A percentile compares a stretch with the other conserved stretches of the same genome.
phyloP scores from a whole-genome alignment of 2,797 vertebrate species.

The Chaetophractus vellerosus region DNA sequence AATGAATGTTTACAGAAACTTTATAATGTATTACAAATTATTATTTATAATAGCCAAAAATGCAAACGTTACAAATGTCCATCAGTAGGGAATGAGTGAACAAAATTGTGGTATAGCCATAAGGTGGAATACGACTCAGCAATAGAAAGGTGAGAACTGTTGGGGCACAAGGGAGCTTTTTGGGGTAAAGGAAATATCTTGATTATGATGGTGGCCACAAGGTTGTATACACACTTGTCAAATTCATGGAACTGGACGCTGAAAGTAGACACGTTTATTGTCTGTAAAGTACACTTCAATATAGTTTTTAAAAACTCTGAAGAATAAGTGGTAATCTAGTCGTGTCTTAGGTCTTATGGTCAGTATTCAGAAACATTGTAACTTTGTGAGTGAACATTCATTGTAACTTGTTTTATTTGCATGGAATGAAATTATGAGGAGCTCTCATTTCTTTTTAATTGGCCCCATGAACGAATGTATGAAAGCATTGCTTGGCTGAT shows the following conservation, averaged over 20 bases:
- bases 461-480: background rate
- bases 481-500: background rate
- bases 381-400: background rate
- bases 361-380: slow-evolving; percentile 3
- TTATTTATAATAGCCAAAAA: background rate
- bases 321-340: background rate
- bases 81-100: background rate
- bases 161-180: background rate
- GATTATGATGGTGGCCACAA: background rate
- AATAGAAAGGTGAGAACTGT: background rate
- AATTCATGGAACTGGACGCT: background rate
- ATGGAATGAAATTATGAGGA: background rate
- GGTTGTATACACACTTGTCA: background rate
- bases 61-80: background rate
- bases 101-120: background rate
- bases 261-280: background rate
- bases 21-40: background rate
- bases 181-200: background rate
- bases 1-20: background rate
- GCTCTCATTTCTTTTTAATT: background rate
- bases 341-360: background rate
- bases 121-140: background rate
- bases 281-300: slow-evolving; percentile 10
- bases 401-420: slow-evolving; percentile 30
- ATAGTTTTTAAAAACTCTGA: background rate